Evolutionary conservation across 2,888 invertebrate species (phyloP).

Genomic region (Balanococcus diminutus): DNA sequence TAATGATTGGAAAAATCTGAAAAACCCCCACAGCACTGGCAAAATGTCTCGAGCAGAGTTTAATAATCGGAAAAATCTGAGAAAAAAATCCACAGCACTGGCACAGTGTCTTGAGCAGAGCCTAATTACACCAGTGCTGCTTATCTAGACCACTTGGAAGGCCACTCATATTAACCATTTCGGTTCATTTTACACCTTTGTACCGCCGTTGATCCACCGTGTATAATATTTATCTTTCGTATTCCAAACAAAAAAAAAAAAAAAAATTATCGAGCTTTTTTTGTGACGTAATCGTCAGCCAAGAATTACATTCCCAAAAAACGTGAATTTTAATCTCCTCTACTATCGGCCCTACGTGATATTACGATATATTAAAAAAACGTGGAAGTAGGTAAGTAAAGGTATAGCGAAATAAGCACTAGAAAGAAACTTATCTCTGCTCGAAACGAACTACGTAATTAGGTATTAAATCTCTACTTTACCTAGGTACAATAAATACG

Average conservation of each 20-base stretch:
- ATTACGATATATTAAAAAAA: background rate
- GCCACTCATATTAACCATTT: background rate
- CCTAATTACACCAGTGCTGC: too few species aligned
- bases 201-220: background rate
- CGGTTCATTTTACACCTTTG: background rate
- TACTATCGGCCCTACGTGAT: background rate
- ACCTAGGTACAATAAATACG: background rate
- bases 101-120: too few species aligned
- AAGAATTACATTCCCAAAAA: background rate
- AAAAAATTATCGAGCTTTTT: background rate
- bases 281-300: background rate
- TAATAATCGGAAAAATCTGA: too few species aligned
- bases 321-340: constrained; percentile 25
- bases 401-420: background rate
- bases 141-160: too few species aligned
- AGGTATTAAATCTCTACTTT: background rate
- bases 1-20: too few species aligned
- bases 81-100: too few species aligned
- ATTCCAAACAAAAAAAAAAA: too few species aligned
- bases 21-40: too few species aligned
- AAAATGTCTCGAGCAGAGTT: too few species aligned
- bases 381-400: background rate
- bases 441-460: background rate
- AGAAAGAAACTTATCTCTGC: background rate
- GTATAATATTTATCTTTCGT: background rate